These are phyloP conservation scores for Arctopsyche grandis DNA, from an alignment of 1,140 invertebrate species.

Conservation along the genomic window DNA sequence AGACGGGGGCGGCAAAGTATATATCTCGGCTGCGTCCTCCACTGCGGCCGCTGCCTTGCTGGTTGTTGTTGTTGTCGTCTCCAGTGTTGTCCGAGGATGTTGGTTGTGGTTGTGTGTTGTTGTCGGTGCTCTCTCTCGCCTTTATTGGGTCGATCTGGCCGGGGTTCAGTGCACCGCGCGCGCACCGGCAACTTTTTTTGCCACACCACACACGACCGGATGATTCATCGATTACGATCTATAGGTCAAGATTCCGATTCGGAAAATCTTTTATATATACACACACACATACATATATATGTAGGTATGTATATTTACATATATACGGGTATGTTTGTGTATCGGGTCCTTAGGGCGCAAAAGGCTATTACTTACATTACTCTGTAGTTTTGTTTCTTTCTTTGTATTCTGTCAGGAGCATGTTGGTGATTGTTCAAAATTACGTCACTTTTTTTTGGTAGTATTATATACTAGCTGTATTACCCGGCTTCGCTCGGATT, in stretches of 20 bases:
- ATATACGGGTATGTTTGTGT: neutral
- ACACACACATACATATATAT: neutral
- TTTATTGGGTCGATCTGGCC: conserved; percentile 19
- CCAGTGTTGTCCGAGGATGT: neutral
- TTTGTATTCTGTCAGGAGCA: no score
- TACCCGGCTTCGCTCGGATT: no score
- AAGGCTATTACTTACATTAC: neutral
- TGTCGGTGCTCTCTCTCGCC: neutral
- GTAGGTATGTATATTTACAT: neutral
- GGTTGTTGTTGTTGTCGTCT: conserved; percentile 17
- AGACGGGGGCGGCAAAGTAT: conserved; percentile 11
- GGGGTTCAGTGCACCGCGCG: conserved; percentile 12
- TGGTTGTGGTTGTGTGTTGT: neutral
- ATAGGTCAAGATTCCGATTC: conserved; percentile 24
- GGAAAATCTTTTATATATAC: neutral
- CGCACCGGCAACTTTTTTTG: conserved; percentile 2
- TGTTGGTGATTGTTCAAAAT: no score
- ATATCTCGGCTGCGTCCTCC: neutral
- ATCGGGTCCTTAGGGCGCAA: no score
- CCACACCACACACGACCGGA: neutral
- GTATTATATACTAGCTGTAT: no score
- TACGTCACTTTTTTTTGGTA: no score
- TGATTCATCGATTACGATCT: conserved; percentile 18
- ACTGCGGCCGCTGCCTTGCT: neutral
- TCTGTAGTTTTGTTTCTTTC: no score